These are phyloP conservation scores for Limnephilus lunatus DNA, from an alignment of 2,888 invertebrate genomes.

Conservation along the genomic window DNA sequence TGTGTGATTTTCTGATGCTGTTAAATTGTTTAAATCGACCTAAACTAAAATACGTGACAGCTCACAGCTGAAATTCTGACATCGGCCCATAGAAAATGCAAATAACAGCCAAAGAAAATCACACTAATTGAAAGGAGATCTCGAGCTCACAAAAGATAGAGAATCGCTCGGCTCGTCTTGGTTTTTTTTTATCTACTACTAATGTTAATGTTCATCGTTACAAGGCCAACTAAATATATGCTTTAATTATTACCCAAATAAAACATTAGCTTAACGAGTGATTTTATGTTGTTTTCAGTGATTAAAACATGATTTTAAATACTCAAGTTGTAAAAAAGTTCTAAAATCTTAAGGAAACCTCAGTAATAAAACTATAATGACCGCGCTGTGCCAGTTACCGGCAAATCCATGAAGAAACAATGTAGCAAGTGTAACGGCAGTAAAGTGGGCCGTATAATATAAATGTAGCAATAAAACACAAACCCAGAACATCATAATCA, in stretches of 20 bases:
- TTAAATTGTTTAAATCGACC: too few species aligned
- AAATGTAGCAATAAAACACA: slow-evolving; percentile 46
- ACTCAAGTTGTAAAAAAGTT: not conserved
- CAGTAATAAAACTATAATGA: slow-evolving; percentile 6
- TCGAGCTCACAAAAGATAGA: too few species aligned
- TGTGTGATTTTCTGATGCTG: too few species aligned
- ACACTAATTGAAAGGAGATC: too few species aligned
- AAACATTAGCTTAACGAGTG: not conserved
- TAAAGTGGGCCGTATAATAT: slow-evolving; percentile 30
- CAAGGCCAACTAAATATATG: not conserved
- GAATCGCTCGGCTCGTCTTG: too few species aligned
- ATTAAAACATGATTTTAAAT: not conserved
- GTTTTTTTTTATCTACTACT: too few species aligned
- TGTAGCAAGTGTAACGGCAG: not conserved
- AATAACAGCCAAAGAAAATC: too few species aligned
- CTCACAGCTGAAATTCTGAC: too few species aligned
- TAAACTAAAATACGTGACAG: too few species aligned
- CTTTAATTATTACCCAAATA: not conserved
- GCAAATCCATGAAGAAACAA: not conserved
- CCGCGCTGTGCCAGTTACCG: slow-evolving; percentile 8
- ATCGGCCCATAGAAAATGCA: too few species aligned
- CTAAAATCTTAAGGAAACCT: not conserved
- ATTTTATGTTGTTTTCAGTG: not conserved
- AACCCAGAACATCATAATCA: slow-evolving; percentile 37
- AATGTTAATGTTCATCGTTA: not conserved